Conservation (phyloP, 2,113 vertebrate genomes). For the Alouatta palliata region DNA sequence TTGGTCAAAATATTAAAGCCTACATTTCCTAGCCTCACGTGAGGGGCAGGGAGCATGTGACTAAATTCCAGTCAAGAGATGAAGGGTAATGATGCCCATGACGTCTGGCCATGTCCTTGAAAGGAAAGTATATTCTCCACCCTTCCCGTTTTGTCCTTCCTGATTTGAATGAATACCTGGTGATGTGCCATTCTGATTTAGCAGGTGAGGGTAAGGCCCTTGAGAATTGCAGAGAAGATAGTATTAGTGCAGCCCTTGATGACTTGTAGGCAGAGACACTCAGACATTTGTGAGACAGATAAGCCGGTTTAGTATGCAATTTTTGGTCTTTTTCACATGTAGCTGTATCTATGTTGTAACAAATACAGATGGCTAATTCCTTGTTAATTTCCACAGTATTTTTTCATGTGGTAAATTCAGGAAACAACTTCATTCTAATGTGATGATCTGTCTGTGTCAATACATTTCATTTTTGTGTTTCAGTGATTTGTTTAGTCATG, state of each 20-base stretch:
- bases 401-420: background rate
- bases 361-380: constrained; percentile 36
- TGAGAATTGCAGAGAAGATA: background rate
- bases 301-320: background rate
- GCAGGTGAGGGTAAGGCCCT: background rate
- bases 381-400: constrained; percentile 29
- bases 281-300: background rate
- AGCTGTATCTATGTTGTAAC: background rate
- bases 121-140: background rate
- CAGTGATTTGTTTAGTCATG: constrained; percentile 69
- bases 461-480: background rate
- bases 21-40: background rate
- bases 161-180: background rate
- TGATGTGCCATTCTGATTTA: background rate
- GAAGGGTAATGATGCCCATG: background rate
- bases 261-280: background rate
- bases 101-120: background rate
- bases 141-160: background rate
- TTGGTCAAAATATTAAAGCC: background rate
- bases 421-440: background rate
- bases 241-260: background rate
- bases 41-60: rapidly evolving
- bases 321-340: background rate
- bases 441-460: background rate
- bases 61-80: background rate